Evolutionary conservation across 2,888 invertebrate species (phyloP), one percentile per base, ranked within the genome.

Genomic region (Ctena decussata): DNA sequence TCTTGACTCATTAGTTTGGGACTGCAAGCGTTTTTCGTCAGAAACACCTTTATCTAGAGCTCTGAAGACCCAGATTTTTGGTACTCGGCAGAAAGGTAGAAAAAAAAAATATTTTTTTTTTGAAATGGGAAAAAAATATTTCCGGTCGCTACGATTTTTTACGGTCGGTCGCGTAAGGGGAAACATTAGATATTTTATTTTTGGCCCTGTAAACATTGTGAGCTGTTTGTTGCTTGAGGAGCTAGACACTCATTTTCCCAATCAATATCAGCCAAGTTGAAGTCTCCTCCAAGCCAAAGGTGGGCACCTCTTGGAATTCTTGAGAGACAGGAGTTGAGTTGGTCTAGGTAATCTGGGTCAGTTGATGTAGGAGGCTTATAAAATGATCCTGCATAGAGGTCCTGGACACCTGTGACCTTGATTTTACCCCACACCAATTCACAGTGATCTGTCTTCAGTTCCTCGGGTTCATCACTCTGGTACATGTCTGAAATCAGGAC

Each of bases 351-450:
- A 5, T 57, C 74, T 21, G 65, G 77, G 35, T 70, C 72, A 8
- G 81, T 76, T 12, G n/a, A 60, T 21, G 60, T 60, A 35, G 87
- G 84, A 12, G 84, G 87, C 39, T 69, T 79, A 76, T 84, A 84
- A 35, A 74, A 81, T 1, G 75, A 18, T 35, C 84, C 80, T 24
- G 77, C 44, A 39, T 83, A 83, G 11, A 86, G 75, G 76, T 84
- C 53, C 24, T 75, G 53, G 11, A 39, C 32, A 15, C 81, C 84
- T 27, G 70, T 82, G 30, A 79, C 39, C 37, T 78, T 81, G 44
- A 84, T 6, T 18, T 37, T 77, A 24, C 24, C 21, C 81, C 81
- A 86, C 0, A 84, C 77, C 21, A 84, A 21, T 39, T 84, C 77
- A 75, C 69, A 81, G 65, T 86, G 46, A 37, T 69, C 53, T 2